Evolutionary conservation across 2,797 vertebrate genomes (phyloP).

Genomic region (Pristis pectinata): DNA sequence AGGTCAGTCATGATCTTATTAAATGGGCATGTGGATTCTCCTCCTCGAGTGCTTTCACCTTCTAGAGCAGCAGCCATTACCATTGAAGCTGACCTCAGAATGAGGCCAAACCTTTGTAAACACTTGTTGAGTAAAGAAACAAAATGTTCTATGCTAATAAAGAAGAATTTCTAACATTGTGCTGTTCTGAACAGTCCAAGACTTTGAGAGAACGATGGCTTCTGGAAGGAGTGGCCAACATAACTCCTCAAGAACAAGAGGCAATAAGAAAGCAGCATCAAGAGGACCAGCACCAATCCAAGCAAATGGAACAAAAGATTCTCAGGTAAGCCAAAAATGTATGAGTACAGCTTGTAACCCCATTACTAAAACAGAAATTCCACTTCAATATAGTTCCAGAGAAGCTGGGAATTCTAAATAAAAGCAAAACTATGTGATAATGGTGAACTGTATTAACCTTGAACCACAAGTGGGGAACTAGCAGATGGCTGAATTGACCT

Average conservation of each 20-base stretch:
- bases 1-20: too few relatives aligned
- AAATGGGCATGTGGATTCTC: too few relatives aligned
- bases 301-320: constrained; percentile 72
- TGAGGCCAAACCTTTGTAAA: not conserved
- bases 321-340: constrained; percentile 65
- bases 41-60: not conserved
- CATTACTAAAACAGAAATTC: not conserved
- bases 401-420: not conserved
- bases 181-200: constrained; percentile 71
- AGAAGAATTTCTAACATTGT: not conserved
- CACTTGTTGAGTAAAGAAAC: not conserved
- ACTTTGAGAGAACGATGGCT: constrained; percentile 88
- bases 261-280: constrained; percentile 73
- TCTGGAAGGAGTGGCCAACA: constrained; percentile 77
- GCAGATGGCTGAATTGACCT: not conserved
- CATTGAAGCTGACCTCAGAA: not conserved
- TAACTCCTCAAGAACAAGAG: constrained; percentile 76
- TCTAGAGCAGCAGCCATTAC: too few relatives aligned
- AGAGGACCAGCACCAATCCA: constrained; percentile 69
- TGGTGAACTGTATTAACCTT: not conserved
- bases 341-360: not conserved
- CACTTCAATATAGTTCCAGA: not conserved
- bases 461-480: not conserved
- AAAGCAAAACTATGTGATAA: not conserved
- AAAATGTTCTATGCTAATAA: not conserved